Evolutionary conservation across 2,888 invertebrate species (phyloP), one percentile per base, ranked within the genome.

Genomic region (Drosophila prostipennis): DNA sequence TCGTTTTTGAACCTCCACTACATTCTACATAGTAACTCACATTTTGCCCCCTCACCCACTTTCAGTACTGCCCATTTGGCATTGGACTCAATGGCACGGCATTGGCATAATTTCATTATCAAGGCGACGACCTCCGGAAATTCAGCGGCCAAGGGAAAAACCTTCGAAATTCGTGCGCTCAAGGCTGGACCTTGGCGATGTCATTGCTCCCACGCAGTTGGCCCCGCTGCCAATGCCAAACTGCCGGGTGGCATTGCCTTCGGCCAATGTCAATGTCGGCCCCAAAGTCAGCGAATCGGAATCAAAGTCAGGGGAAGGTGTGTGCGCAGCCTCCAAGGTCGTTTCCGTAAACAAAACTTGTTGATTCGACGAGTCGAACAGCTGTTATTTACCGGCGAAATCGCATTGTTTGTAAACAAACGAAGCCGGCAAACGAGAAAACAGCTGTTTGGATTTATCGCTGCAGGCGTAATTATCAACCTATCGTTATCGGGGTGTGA

Each of bases 181-280:
- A 89, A 89, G 86, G 87, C 77, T 72, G 68, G 76, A 76, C 90
- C 84, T 89, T 89, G 84, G 76, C 8, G 64, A 69, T 82, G 80
- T 60, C 83, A 72, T 85, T 89, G 89, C 85, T 77, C 77, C 76
- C 76, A 68, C 63, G 64, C 55, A 40, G 58, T 37, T 72, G 78
- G 74, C 84, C 77, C 72, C 76, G 79, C 65, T 51, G 61, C 60
- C 74, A 79, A 45, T 49, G 46, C 39, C 70, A 59, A 16, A 40
- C 54, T 76, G 73, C 52, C 54, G 39, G 39, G 6, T 61, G 49
- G 34, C 52, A 46, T 23, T 64, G 43, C 63, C 63, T 43, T 54
- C 45, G 43, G 55, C 14, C 59, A 70, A 72, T 72, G 71, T 71
- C 76, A 81, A 81, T 81, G 81, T 65, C 81, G 73, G 68, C 58